Evolutionary conservation across 2,797 vertebrate genomes (phyloP), one percentile per base, ranked within the genome.

Genomic region (Lemur catta): DNA sequence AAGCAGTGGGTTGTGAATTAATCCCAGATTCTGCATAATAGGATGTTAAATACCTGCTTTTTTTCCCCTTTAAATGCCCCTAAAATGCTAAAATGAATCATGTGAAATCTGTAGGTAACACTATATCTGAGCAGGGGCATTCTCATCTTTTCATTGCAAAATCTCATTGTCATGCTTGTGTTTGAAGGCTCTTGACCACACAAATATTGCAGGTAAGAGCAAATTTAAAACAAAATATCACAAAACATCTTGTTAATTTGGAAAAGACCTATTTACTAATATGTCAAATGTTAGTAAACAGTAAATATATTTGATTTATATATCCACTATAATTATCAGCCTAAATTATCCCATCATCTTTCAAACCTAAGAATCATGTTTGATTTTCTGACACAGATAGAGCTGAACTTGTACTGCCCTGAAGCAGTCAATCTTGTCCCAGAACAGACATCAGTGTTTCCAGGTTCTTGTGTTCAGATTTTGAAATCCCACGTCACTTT

Each of bases 371-470:
- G n/a, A 48, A 92, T 93, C 88, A 95, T 65, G 7, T 89, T 33
- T 91, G 85, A 96, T 88, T 91, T 96, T 97, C 93, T 97, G 96
- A 20, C 91, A 92, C 35, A 93, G 76, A 91, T 13, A 93, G 33
- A 92, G 8, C 20, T 97, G 74, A 95, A 88, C 18, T 33, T 92
- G 7, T 50, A 69, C 5, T 1, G 59, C 20, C 91, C n/a, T 85
- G 63, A 96, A 91, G 22, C 90, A 59, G 94, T 92, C 86, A 90
- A 74, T 89, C 86, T 50, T 93, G 78, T 91, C 84, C 97, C 94
- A 61, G 94, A 96, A 96, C 26, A 89, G 61, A 80, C 7, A 80
- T 79, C 88, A 80, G 50, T 61, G 5, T 97, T 97, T 96, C 33
- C 89, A 82, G 72, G 41, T 52, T 91, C 33, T 48, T 84, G 33